A percentile compares a stretch with the other conserved stretches of the same genome.
Conservation (phyloP, 2,797 vertebrate genomes). For the Darevskia mixta region DNA sequence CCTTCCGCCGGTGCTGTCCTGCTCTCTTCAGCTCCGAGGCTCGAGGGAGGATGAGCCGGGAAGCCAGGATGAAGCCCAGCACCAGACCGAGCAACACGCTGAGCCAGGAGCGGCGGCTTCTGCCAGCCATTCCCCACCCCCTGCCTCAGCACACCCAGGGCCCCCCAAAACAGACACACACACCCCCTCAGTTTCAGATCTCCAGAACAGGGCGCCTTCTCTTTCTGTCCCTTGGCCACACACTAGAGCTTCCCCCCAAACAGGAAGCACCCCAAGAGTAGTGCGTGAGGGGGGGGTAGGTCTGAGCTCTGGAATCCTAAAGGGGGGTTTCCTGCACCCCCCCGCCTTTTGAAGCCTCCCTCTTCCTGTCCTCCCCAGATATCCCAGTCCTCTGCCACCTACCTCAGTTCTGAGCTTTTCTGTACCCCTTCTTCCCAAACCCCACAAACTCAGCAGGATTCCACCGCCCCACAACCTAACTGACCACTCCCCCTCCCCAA, state of each 20-base stretch:
- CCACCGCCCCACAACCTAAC: background rate
- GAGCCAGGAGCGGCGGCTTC: constrained; percentile 94
- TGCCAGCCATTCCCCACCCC: constrained; percentile 87
- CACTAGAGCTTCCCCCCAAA: constrained; percentile 6
- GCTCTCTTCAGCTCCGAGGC: constrained; percentile 88
- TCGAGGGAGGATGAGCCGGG: constrained; percentile 89
- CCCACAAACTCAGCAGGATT: too few relatives aligned
- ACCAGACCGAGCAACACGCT: constrained; percentile 93
- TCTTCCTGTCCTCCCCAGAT: background rate
- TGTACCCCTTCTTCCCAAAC: background rate
- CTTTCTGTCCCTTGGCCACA: background rate
- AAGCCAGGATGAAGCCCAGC: constrained; percentile 93
- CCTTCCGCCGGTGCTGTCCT: constrained; percentile 83
- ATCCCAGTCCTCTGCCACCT: background rate
- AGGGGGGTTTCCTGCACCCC: background rate
- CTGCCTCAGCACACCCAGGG: constrained; percentile 66
- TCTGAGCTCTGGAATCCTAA: background rate
- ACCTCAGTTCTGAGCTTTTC: background rate
- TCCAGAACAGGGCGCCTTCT: too few relatives aligned
- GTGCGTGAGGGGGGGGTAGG: background rate
- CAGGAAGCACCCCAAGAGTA: background rate
- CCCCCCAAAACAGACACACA: constrained; percentile 44
- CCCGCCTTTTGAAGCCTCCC: background rate
- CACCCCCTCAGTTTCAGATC: background rate
- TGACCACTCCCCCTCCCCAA: background rate